Base-by-base conservation (phyloP, 2,113 vertebrate genomes). In the Lampris incognitus region DNA sequence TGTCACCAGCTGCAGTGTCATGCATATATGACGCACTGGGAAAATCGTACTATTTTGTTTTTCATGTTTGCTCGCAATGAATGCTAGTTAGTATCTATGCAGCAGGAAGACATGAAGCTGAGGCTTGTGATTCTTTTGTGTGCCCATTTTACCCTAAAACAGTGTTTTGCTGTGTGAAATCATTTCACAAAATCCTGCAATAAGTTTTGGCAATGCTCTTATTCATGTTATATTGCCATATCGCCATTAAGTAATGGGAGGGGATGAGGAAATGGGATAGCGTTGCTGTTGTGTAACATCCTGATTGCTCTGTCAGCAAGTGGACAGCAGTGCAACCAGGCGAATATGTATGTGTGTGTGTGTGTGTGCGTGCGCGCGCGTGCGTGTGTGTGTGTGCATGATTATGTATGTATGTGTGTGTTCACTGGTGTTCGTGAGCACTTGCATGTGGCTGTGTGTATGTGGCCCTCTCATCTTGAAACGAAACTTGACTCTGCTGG, bases 1-100 rank as follows among this genome's bases (percentile, higher is more conserved):
- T 93, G 91, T 93, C 92, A 93, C 87, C 86, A 91, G 91, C 91
- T 92, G 92, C 90, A 82, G 82, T 85, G 86, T 85, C 88, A 88
- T 89, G 77, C 87, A 88, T 91, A 68, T 83, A 76, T 87, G 89
- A 92, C 87, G 87, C 87, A 89, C 87, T 84, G 85, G 78, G 74
- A 77, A 56, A 74, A 48, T 65, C 72, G 50, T 5, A 42, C 74
- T 76, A 50, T 13, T 63, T 64, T 80, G 57, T 85, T 79, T 24
- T 80, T 81, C 71, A 54, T 80, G 72, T 80, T 82, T 70, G 57
- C 37, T 24, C 24, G 24, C 24, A 24, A 24, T 24, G 24, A 24
- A 24, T 24, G 24, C 73, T 71, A 77, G 69, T 83, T 70, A 81
- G 72, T 44, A 59, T 42, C 4, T 10, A 7, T 59, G 11, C 51